Evolutionary conservation across 2,113 vertebrate species (phyloP).

Genomic region (Balaenoptera acutorostrata): DNA sequence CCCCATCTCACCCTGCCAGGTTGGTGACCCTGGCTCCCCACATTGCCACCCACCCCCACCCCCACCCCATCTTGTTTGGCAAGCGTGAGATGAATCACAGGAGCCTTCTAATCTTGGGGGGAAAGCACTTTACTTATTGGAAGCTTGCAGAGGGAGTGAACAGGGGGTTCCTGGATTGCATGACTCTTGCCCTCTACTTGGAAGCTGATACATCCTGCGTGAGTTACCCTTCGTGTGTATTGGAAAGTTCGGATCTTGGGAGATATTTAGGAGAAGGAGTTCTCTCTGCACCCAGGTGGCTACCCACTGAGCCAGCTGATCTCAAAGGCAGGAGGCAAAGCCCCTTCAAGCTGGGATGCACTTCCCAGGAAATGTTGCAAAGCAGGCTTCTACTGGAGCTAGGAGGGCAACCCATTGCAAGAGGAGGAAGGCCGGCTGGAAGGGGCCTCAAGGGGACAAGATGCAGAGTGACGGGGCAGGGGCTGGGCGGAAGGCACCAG

Average conservation of each 20-base stretch:
- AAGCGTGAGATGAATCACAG: not conserved
- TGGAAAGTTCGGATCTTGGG: not conserved
- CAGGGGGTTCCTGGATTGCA: not conserved
- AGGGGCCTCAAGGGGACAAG: not conserved
- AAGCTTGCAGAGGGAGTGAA: not conserved
- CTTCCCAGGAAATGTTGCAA: not conserved
- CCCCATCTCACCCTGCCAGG: not conserved
- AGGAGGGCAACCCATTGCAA: not conserved
- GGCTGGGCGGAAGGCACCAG: rapidly evolving
- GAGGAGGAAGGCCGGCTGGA: not conserved
- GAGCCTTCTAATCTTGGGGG: not conserved
- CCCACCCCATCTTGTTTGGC: not conserved
- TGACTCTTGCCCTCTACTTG: not conserved
- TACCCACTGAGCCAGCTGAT: not conserved
- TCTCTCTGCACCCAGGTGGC: not conserved
- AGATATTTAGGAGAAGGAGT: not conserved
- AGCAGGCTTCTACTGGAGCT: not conserved
- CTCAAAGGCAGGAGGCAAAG: not conserved
- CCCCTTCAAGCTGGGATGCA: not conserved
- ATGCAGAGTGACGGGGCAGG: not conserved
- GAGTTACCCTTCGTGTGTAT: too few relatives aligned
- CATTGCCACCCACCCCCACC: not conserved
- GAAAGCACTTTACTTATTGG: not conserved
- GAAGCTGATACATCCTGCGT: not conserved
- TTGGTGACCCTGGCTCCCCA: not conserved